Conservation (phyloP, 2,113 vertebrate genomes). For the Calyptomena viridis region DNA sequence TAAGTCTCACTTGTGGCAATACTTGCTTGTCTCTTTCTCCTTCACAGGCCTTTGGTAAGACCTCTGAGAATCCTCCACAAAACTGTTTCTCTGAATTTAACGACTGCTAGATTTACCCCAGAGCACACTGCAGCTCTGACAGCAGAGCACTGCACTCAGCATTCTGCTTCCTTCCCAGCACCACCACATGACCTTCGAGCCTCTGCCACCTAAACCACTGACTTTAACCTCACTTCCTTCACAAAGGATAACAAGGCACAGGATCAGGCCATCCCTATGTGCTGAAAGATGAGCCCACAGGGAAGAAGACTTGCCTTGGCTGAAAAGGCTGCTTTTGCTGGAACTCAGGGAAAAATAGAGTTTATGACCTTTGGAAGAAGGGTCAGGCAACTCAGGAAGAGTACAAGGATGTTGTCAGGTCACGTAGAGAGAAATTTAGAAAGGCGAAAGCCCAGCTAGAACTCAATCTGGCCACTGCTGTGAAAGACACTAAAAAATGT, state of each 20-base stretch:
- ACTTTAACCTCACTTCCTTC: background rate
- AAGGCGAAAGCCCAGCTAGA: background rate
- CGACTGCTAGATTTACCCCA: fast-evolving
- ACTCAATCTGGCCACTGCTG: background rate
- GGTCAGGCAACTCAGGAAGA: background rate
- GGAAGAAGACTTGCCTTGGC: background rate
- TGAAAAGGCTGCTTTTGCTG: background rate
- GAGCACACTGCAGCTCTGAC: background rate
- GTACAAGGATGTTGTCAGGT: background rate
- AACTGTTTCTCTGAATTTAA: background rate
- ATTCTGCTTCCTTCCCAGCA: background rate
- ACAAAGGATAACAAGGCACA: background rate
- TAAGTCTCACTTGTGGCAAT: background rate
- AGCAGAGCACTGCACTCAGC: background rate
- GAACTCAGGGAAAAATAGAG: background rate
- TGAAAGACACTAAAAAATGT: background rate
- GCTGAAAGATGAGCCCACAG: background rate
- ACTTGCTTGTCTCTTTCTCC: background rate
- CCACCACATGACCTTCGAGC: background rate
- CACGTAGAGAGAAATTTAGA: background rate
- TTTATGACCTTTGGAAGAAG: background rate
- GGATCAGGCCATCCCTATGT: background rate
- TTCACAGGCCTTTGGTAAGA: background rate
- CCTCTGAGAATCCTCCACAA: background rate
- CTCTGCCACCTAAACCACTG: background rate